Evolutionary conservation across 2,113 vertebrate species (phyloP), one percentile per base, ranked within the genome.

Genomic region (Eolophus roseicapilla): DNA sequence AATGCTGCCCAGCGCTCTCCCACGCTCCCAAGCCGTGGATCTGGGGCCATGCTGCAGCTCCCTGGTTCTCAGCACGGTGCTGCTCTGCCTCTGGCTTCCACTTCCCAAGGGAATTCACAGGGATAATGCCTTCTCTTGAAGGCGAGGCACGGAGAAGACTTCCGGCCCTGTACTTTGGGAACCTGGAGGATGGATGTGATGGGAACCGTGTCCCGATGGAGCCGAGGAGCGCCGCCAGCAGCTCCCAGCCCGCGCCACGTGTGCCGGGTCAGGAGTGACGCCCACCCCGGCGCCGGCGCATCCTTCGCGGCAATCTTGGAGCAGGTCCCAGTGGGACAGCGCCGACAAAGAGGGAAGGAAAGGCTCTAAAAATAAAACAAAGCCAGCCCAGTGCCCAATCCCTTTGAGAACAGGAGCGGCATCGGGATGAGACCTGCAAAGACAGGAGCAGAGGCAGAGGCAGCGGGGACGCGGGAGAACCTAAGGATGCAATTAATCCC

Each of bases 291-390:
- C 80, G 44, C 78, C 12, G 7, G 65, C 49, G 0, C 88, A 28
- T 80, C 84, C 85, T 33, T 57, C 25, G 6, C 6, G 4, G 69
- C 80, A 82, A 28, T 60, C 96, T 84, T 97, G 96, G 96, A 96
- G 93, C 88, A 76, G 95, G 90, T 97, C 96, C 96, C 96, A 97
- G 95, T 97, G 96, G 96, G 96, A 88, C 95, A 65, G 65, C 17
- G 62, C 86, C 8, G 46, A 31, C 75, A 88, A 93, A 92, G 92
- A 94, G 86, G 88, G 90, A 96, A 93, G 88, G 85, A 35, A 95
- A 78, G 49, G 1, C 49, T 92, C 95, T 95, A 96, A 96, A 96
- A 97, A 96, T 96, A 96, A 91, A 92, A 64, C 28, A 55, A 68
- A 86, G 49, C 5, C 92, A 94, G 65, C 93, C 92, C 92, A 76